A percentile compares a stretch with the other conserved stretches of the same genome.
These are phyloP conservation scores for Tangara arthus DNA, from an alignment of 2,797 vertebrate genomes.

Conservation along the genomic window DNA sequence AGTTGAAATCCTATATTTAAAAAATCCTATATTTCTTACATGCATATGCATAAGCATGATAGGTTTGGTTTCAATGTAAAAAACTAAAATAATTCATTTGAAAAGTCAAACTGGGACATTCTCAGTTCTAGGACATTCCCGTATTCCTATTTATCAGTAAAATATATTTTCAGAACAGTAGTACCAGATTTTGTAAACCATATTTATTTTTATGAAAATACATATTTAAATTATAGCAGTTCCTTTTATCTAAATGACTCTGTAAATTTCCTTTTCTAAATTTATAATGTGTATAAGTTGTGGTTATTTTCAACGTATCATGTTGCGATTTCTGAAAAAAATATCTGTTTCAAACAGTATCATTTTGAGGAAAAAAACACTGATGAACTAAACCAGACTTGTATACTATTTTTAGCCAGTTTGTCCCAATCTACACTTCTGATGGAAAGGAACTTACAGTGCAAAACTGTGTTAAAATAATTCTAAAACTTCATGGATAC, in stretches of 20 bases:
- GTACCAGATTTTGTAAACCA: background rate
- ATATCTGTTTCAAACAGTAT: rapidly evolving
- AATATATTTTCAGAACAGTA: background rate
- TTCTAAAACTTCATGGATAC: background rate
- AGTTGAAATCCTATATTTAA: background rate
- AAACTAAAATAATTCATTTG: background rate
- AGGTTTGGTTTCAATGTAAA: background rate
- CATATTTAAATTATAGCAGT: background rate
- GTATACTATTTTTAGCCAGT: background rate
- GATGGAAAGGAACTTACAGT: background rate
- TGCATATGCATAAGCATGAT: background rate
- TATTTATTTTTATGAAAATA: background rate
- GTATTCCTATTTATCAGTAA: background rate
- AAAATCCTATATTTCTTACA: rapidly evolving
- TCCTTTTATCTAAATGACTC: background rate
- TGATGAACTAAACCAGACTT: background rate
- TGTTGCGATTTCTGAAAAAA: background rate
- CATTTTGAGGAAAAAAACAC: background rate
- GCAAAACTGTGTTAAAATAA: background rate
- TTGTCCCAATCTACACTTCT: background rate
- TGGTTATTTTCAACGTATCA: background rate
- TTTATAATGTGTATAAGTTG: background rate
- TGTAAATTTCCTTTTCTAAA: background rate
- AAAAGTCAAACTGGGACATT: background rate
- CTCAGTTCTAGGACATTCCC: background rate